A percentile compares a stretch with the other conserved stretches of the same genome.
Conservation (phyloP, 2,888 invertebrate genomes). For the Troilus luridus region DNA sequence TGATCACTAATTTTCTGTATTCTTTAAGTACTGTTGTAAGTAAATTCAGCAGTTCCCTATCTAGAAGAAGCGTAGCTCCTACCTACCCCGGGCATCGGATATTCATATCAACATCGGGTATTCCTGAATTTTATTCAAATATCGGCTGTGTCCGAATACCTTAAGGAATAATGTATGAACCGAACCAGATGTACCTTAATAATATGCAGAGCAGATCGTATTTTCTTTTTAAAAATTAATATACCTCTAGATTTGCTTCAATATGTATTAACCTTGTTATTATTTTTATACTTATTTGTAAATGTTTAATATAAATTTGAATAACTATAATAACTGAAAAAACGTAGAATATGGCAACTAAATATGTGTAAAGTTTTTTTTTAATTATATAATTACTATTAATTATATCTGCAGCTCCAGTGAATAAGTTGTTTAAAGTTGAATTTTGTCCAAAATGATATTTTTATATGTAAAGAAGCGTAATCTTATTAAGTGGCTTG, state of each 20-base stretch:
- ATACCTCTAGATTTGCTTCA: background rate
- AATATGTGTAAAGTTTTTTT: too few species aligned
- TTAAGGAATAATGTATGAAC: background rate
- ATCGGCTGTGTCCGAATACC: background rate
- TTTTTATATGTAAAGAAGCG: too few species aligned
- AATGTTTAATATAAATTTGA: too few species aligned
- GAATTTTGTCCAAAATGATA: too few species aligned
- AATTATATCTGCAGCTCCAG: too few species aligned
- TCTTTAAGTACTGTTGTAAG: background rate
- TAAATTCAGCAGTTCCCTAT: background rate
- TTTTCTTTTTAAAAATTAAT: background rate
- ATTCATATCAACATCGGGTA: slow-evolving; percentile 7
- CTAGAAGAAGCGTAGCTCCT: background rate
- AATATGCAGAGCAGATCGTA: background rate
- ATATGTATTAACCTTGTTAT: background rate
- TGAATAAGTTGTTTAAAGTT: too few species aligned
- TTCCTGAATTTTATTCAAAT: slow-evolving; percentile 29
- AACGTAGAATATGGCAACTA: too few species aligned
- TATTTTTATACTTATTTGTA: too few species aligned
- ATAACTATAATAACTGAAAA: too few species aligned
- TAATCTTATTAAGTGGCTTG: too few species aligned
- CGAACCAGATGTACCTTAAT: background rate
- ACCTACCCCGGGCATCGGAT: background rate
- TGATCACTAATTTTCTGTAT: background rate
- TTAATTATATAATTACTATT: too few species aligned